Evolutionary conservation across 2,113 vertebrate genomes (phyloP), one percentile per base, ranked within the genome.

Genomic region (Hippocampus comes): DNA sequence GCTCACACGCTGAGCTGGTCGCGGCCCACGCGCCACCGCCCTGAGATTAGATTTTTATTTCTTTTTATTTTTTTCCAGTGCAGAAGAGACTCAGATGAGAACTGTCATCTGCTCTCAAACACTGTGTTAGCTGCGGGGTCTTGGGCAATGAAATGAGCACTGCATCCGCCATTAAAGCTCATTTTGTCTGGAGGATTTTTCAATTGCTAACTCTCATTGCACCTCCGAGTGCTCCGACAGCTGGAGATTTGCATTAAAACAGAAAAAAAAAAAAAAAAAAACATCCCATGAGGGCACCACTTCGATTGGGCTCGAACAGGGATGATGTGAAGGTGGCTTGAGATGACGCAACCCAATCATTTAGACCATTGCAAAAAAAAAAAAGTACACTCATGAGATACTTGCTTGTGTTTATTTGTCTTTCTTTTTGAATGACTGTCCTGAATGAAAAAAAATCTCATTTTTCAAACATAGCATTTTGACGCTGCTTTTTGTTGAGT

Each of bases 71-170:
- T 30, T 30, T 49, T 48, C 11, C 42, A 46, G 18, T 51, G 49
- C 2, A 51, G 6, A 10, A n/a, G 21, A 55, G 53, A 9, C 53
- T 55, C 9, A n/a, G 2, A 55, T 9, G 21, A n/a, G 2, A 55
- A 9, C 0, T 2, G 51, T 55, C 53, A 3, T n/a, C 20, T 9
- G 7, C 21, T n/a, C 21, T 55, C 20, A 9, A 55, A 3, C 53
- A 11, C 53, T 56, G 11, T 23, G 21, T 56, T 56, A 4, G 53
- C 53, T 56, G 21, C 21, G 10, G 53, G 53, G 51, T 51, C 30
- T 64, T 49, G 5, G 34, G 34, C 34, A 38, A 76, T 56, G 63
- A 83, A 82, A 84, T 78, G 67, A 80, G 80, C 74, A 72, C n/a
- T 17, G 59, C 27, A 72, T 49, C 66, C 6, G 34, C 63, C 3